Base-by-base conservation (phyloP, 1,140 invertebrate species). In the Drosophila arizonae region DNA sequence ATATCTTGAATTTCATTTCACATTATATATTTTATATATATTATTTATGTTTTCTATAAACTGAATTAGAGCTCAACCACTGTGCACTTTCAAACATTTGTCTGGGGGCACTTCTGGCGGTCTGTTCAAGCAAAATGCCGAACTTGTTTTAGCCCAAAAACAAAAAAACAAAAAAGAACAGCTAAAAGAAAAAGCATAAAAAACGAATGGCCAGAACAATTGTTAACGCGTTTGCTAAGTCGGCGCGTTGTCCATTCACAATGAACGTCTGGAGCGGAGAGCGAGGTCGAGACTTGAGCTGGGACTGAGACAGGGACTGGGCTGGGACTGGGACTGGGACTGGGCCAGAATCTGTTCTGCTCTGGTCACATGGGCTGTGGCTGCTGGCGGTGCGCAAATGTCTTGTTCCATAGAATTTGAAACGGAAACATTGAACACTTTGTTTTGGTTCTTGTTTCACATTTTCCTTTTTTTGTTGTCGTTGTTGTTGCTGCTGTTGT, bases 401-500 rank as follows among this genome's bases (percentile, higher is more conserved):
- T 88, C 84, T 88, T 88, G 84, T 88, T 88, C 84, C 84, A 88
- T 73, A 88, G 84, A 88, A 88, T 88, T 88, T 88, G 84, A 88
- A 88, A 88, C 84, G 84, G 84, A 88, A 88, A 88, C 84, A 88
- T 88, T 75, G 84, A 88, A 88, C 84, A 88, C 84, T 88, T 88
- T 88, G 84, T 88, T 88, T 84, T 88, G 84, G 76, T 80, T 80
- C 84, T 88, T 88, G 84, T 88, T 82, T 88, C 84, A 88, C 84
- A 75, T 84, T 88, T 88, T 77, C 48, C 58, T 48, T 26, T 66
- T 56, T 39, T 72, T 57, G 24, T 43, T 50, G 72, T 54, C 61
- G n/a, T 41, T 36, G 45, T 50, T 70, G 48, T 58, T 54, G n/a
- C 26, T 61, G 46, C 36, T 71, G 45, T 36, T 72, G 48, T 33